A percentile compares a stretch with the other conserved stretches of the same genome.
phyloP scores from a whole-genome alignment of 2,113 vertebrate genomes.

The Phycodurus eques region DNA sequence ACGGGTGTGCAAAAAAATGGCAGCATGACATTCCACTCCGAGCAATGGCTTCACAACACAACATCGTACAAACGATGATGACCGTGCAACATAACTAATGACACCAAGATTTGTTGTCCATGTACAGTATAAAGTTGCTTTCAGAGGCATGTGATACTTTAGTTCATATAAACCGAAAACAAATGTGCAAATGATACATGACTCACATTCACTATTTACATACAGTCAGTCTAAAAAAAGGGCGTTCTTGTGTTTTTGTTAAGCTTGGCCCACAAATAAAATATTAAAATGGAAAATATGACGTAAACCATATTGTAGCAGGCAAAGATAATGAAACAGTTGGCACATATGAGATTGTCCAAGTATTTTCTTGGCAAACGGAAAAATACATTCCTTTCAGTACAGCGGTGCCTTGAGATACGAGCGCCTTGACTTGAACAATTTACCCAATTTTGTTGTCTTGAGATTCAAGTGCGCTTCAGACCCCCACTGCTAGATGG shows the following conservation, averaged over 20 bases:
- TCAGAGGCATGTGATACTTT: constrained; percentile 26
- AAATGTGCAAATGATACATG: constrained; percentile 34
- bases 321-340: constrained; percentile 60
- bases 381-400: constrained; percentile 46
- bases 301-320: constrained; percentile 59
- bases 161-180: constrained; percentile 42
- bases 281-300: constrained; percentile 34
- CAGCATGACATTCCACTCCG: constrained; percentile 55
- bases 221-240: neutral
- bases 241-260: constrained; percentile 32
- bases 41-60: constrained; percentile 52
- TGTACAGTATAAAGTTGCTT: constrained; percentile 28
- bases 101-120: constrained; percentile 11
- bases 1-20: constrained; percentile 69
- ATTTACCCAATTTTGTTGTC: neutral
- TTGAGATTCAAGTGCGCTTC: neutral
- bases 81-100: constrained; percentile 29
- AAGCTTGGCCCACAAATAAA: constrained; percentile 28
- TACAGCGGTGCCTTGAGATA: constrained; percentile 8
- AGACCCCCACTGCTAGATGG: neutral
- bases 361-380: constrained; percentile 36
- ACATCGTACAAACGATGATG: constrained; percentile 35
- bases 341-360: constrained; percentile 76
- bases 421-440: neutral
- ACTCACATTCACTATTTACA: constrained; percentile 39